A percentile compares a stretch with the other conserved stretches of the same genome.
Evolutionary conservation across 92 coral and sea anemone species (phyloP).

Genomic region (Parazoanthus swiftii): DNA sequence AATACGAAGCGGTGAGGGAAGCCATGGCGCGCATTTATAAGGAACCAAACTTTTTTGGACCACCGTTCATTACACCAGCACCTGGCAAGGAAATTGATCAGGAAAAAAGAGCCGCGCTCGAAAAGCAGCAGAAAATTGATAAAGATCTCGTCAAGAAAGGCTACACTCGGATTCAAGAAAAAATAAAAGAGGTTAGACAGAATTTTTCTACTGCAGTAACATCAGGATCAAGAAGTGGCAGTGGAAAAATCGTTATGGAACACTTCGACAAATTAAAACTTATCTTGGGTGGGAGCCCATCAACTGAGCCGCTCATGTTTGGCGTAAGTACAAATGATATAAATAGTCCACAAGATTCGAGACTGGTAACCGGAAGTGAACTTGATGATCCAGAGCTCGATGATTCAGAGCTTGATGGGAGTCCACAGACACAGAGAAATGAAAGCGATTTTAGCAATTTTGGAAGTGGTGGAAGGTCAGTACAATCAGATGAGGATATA

Average conservation of each 20-base stretch:
- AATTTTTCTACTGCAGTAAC: conserved; percentile 53
- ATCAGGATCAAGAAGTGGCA: conserved; percentile 55
- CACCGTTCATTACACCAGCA: conserved; percentile 19
- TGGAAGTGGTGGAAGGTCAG: not conserved
- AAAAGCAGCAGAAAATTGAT: conserved; percentile 39
- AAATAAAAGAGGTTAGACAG: conserved; percentile 51
- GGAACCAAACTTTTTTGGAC: conserved; percentile 50
- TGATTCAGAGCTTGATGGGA: not conserved
- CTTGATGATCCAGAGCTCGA: not conserved
- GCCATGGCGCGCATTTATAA: conserved; percentile 51
- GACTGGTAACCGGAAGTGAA: conserved; percentile 7
- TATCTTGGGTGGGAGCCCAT: conserved; percentile 59
- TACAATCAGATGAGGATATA: conserved; percentile 5
- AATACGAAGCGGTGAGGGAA: conserved; percentile 55
- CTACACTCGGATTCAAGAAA: conserved; percentile 45
- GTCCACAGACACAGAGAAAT: not conserved
- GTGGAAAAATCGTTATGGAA: conserved; percentile 59
- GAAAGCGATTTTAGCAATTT: conserved; percentile 10
- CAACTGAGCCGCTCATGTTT: conserved; percentile 51
- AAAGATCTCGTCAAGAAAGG: conserved; percentile 39
- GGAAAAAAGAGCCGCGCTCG: conserved; percentile 8
- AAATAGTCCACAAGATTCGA: conserved; percentile 11
- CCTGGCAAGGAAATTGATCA: conserved; percentile 9
- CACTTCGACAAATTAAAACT: conserved; percentile 44
- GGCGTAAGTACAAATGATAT: conserved; percentile 57